phyloP scores from a whole-genome alignment of 2,113 vertebrate genomes.

The Corvus cornix region DNA sequence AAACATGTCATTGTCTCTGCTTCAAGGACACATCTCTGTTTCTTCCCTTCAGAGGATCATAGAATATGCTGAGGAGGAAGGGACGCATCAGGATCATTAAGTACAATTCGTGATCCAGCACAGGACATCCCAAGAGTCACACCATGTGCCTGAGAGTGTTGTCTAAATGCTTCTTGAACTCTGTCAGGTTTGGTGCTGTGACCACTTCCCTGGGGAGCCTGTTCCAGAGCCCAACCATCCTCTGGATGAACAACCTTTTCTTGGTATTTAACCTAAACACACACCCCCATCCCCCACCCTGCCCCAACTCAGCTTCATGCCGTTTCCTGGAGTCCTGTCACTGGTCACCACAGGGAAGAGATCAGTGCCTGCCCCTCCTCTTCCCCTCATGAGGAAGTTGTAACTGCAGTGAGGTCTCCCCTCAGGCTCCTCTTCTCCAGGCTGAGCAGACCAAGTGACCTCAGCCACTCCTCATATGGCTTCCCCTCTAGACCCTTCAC shows the following conservation, averaged over 20 bases:
- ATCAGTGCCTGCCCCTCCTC: background rate
- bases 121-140: background rate
- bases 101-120: background rate
- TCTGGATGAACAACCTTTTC: background rate
- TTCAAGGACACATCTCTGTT: background rate
- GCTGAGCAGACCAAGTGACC: background rate
- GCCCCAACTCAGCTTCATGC: background rate
- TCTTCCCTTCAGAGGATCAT: background rate
- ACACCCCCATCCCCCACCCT: rapidly evolving
- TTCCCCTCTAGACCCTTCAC: background rate
- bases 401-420: background rate
- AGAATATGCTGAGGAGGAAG: background rate
- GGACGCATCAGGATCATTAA: background rate
- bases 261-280: background rate
- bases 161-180: background rate
- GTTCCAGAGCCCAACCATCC: background rate
- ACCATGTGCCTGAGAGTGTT: background rate
- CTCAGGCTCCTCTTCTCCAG: background rate
- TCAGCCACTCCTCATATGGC: rapidly evolving
- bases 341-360: background rate
- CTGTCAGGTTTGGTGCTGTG: background rate
- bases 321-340: background rate
- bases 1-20: background rate
- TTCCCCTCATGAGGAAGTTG: background rate
- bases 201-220: background rate